Evolutionary conservation across 1,140 invertebrate genomes (phyloP).

Genomic region (Cherax quadricarinatus): DNA sequence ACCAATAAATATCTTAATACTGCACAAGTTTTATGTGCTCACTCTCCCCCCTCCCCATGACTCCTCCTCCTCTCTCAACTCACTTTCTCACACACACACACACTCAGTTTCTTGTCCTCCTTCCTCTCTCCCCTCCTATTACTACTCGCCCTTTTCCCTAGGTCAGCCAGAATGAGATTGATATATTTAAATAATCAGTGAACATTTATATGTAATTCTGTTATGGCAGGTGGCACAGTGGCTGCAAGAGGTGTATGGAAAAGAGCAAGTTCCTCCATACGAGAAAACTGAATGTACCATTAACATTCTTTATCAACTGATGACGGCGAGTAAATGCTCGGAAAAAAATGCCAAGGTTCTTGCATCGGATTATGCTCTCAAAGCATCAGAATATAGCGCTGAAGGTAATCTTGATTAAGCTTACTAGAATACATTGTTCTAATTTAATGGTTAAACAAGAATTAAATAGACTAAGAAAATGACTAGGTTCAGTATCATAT

Average conservation of each 20-base stretch:
- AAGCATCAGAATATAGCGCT: constrained; percentile 48
- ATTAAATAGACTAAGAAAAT: neutral
- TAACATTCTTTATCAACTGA: constrained; percentile 40
- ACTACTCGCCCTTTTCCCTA: too few species aligned
- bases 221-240: constrained; percentile 32
- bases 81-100: too few species aligned
- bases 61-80: too few species aligned
- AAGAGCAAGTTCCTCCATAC: constrained; percentile 48
- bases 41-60: too few species aligned
- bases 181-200: too few species aligned
- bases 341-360: constrained; percentile 41
- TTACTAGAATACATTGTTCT: neutral
- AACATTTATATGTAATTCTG: neutral
- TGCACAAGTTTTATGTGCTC: too few species aligned
- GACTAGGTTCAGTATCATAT: neutral
- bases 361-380: constrained; percentile 33
- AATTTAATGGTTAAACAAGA: neutral
- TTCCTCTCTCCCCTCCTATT: too few species aligned
- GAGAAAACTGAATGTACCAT: constrained; percentile 57
- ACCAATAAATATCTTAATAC: too few species aligned
- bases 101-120: too few species aligned
- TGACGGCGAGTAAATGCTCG: constrained; percentile 40
- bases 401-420: constrained; percentile 29
- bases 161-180: too few species aligned
- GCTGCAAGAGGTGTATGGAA: constrained; percentile 54